phyloP scores from a whole-genome alignment of 2,888 invertebrate species.

The Hemaris fuciformis region DNA sequence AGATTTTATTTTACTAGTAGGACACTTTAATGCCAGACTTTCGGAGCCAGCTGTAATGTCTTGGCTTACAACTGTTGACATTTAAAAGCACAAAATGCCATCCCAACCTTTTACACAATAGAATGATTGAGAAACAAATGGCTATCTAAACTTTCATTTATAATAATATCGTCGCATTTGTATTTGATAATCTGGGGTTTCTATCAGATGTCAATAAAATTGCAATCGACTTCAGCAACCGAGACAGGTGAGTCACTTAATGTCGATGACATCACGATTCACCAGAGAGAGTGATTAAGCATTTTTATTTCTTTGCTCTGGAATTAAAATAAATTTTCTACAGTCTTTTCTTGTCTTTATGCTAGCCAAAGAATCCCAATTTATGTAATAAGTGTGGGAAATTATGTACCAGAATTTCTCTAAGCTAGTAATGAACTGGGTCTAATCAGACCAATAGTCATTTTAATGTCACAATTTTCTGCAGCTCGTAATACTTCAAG shows the following conservation, averaged over 20 bases:
- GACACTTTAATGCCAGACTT: not conserved
- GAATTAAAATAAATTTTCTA: not conserved
- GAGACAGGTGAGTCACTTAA: not conserved
- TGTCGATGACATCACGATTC: not conserved
- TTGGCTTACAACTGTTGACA: not conserved
- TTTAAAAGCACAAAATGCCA: not conserved
- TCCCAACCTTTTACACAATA: not conserved
- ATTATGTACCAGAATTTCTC: too few relatives aligned
- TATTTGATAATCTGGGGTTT: too few relatives aligned
- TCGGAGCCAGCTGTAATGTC: not conserved
- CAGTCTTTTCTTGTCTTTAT: not conserved
- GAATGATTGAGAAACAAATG: not conserved
- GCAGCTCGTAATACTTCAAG: too few relatives aligned
- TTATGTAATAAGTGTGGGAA: too few relatives aligned
- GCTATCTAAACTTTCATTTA: not conserved
- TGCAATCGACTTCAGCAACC: not conserved
- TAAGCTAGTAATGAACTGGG: too few relatives aligned
- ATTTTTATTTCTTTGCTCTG: not conserved
- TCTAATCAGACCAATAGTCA: too few relatives aligned
- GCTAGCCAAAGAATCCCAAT: too few relatives aligned
- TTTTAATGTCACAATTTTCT: too few relatives aligned
- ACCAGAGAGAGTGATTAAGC: not conserved
- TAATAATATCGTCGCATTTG: not conserved
- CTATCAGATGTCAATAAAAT: not conserved
- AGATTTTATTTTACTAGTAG: not conserved